These are phyloP conservation scores for Eupeodes luniger DNA, from an alignment of 2,888 invertebrate genomes.

Conservation along the genomic window DNA sequence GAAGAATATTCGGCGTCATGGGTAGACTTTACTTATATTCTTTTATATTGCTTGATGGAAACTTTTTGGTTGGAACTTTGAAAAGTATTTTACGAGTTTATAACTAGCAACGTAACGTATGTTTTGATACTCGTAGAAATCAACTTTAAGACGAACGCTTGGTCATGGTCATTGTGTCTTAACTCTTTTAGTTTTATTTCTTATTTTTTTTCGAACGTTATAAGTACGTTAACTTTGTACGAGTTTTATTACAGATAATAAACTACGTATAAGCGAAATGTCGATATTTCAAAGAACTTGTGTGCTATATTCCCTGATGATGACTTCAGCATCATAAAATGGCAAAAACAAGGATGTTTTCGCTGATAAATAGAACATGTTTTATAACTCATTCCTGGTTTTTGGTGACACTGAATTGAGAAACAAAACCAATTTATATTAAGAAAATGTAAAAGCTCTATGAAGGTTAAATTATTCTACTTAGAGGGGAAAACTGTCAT, in stretches of 20 bases:
- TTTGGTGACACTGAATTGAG: neutral
- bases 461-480: constrained; percentile 3
- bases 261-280: neutral
- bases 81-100: neutral
- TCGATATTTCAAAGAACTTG: no score
- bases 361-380: neutral
- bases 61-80: neutral
- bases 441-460: neutral
- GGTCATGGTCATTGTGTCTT: constrained; percentile 34
- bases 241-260: constrained; percentile 12
- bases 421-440: neutral
- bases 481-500: neutral
- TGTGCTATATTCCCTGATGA: neutral
- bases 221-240: neutral
- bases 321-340: constrained; percentile 5
- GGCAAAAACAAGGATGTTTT: neutral
- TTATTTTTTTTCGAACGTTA: neutral
- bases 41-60: neutral
- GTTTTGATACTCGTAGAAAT: neutral
- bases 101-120: neutral
- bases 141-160: constrained; percentile 8
- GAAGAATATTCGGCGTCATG: neutral
- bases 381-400: neutral
- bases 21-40: neutral
- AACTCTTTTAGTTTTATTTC: constrained; percentile 4